Evolutionary conservation across 2,797 vertebrate genomes (phyloP).

Genomic region (Chelonia mydas): DNA sequence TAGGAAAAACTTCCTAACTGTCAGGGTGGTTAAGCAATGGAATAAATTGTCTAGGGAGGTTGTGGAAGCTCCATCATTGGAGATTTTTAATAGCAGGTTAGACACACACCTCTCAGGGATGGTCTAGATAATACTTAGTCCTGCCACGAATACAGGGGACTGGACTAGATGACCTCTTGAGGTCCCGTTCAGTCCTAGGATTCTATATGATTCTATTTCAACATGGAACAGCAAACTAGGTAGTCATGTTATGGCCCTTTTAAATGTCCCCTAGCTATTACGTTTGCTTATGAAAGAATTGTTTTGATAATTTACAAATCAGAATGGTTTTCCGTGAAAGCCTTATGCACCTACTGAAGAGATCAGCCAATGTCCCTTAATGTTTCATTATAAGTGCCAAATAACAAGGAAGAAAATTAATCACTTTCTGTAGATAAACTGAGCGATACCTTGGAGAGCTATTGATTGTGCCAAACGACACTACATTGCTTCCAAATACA

Average conservation of each 20-base stretch:
- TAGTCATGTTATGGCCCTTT: not conserved
- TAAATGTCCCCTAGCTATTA: not conserved
- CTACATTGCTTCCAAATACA: not conserved
- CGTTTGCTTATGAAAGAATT: conserved; percentile 26
- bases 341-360: conserved; percentile 26
- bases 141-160: too few species aligned
- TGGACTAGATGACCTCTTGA: too few species aligned
- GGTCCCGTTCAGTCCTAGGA: too few species aligned
- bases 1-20: too few species aligned
- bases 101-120: too few species aligned
- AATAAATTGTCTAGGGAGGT: too few species aligned
- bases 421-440: not conserved
- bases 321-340: not conserved
- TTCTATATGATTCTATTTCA: not conserved
- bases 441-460: not conserved
- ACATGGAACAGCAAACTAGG: not conserved
- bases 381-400: not conserved
- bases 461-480: not conserved
- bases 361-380: conserved; percentile 1
- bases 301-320: conserved; percentile 21
- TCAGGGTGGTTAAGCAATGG: too few species aligned
- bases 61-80: too few species aligned
- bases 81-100: too few species aligned
- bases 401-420: conserved; percentile 20
- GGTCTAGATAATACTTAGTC: too few species aligned